These are phyloP conservation scores for Drosophila stalkeri DNA, from an alignment of 2,888 invertebrate genomes.

Conservation along the genomic window DNA sequence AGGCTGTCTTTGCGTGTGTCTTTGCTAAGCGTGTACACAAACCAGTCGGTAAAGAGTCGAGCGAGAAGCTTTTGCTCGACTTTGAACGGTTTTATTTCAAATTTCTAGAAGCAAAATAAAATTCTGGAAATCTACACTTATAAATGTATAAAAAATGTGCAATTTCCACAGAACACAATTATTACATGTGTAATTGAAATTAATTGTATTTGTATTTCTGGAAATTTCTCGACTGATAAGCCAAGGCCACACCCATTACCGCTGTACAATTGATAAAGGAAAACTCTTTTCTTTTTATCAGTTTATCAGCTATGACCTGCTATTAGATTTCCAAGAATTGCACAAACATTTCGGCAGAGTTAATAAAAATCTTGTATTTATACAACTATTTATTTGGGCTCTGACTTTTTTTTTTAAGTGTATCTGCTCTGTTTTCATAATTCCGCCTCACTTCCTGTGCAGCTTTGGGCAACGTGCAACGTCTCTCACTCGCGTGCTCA, in stretches of 20 bases:
- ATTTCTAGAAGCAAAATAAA: background rate
- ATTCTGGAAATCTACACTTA: background rate
- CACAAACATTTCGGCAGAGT: background rate
- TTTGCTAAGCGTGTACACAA: conserved; percentile 24
- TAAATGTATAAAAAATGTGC: background rate
- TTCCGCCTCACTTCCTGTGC: conserved; percentile 55
- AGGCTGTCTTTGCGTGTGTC: conserved; percentile 1
- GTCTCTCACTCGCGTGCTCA: conserved; percentile 22
- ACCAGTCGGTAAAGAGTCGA: background rate
- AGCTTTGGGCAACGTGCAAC: conserved; percentile 38
- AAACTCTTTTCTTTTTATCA: background rate
- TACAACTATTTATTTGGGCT: conserved; percentile 28
- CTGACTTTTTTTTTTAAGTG: conserved; percentile 10
- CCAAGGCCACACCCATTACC: conserved; percentile 16
- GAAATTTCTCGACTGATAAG: conserved; percentile 37
- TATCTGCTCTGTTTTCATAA: conserved; percentile 19
- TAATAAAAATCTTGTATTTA: conserved; percentile 18
- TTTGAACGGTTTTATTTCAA: conserved; percentile 9
- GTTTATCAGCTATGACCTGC: conserved; percentile 36
- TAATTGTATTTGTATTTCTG: background rate
- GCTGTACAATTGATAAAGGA: background rate
- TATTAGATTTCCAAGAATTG: conserved; percentile 43
- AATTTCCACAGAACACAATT: background rate
- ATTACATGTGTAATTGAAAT: background rate
- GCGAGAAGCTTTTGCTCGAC: conserved; percentile 29